Evolutionary conservation across 2,888 invertebrate genomes (phyloP).

Genomic region (Tenthredo distinguenda): DNA sequence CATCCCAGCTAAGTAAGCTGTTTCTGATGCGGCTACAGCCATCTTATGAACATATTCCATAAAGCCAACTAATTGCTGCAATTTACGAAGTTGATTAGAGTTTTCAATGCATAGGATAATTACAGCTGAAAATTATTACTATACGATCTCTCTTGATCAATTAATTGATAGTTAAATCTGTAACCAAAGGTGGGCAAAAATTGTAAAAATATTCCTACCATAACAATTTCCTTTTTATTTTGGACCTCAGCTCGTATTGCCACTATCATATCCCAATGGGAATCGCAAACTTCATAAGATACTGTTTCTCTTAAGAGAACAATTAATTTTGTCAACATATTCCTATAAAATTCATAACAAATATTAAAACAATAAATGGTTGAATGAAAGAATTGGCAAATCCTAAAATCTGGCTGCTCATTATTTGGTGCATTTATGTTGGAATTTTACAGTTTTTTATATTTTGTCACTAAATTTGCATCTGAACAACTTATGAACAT

Average conservation of each 20-base stretch:
- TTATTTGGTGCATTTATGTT: constrained; percentile 31
- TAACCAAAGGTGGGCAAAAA: neutral
- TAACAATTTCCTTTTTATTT: constrained; percentile 68
- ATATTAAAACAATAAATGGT: neutral
- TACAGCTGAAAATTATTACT: constrained; percentile 19
- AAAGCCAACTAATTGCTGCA: constrained; percentile 69
- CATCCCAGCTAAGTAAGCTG: constrained; percentile 72
- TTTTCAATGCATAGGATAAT: constrained; percentile 49
- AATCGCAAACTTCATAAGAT: constrained; percentile 65
- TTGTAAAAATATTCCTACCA: constrained; percentile 62
- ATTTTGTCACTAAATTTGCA: neutral
- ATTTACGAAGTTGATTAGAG: neutral
- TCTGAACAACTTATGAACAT: neutral
- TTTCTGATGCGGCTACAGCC: constrained; percentile 71
- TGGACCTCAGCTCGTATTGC: constrained; percentile 68
- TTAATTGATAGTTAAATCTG: neutral
- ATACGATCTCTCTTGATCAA: constrained; percentile 3
- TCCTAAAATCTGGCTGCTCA: neutral
- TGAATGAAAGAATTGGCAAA: neutral
- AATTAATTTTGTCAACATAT: constrained; percentile 67
- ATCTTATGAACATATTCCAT: constrained; percentile 74
- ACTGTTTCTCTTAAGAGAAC: constrained; percentile 68
- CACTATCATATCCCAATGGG: constrained; percentile 72
- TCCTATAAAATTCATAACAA: constrained; percentile 60
- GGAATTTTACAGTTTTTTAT: neutral